Evolutionary conservation across 1,140 invertebrate genomes (phyloP).

Genomic region (Ceratitis capitata): DNA sequence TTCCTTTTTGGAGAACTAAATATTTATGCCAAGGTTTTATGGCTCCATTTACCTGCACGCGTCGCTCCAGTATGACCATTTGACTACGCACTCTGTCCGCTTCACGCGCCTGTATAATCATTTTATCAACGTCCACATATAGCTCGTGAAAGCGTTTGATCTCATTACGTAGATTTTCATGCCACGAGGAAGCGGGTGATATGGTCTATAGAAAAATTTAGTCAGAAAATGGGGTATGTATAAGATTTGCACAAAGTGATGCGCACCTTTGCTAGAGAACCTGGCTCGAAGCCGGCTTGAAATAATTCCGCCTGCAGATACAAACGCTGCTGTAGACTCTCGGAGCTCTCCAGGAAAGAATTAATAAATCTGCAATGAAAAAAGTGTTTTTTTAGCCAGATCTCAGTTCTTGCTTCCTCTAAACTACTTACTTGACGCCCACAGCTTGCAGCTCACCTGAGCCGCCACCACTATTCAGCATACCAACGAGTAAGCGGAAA

Average conservation of each 20-base stretch:
- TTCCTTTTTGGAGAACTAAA: neutral
- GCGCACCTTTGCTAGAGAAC: slow-evolving; percentile 75
- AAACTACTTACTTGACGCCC: slow-evolving; percentile 75
- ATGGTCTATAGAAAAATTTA: slow-evolving; percentile 65
- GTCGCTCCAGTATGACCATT: slow-evolving; percentile 74
- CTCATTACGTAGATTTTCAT: slow-evolving; percentile 72
- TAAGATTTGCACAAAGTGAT: neutral
- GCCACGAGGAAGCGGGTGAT: slow-evolving; percentile 66
- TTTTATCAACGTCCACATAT: slow-evolving; percentile 76
- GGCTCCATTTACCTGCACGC: slow-evolving; percentile 70
- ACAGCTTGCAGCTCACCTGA: slow-evolving; percentile 79
- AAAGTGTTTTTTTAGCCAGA: neutral
- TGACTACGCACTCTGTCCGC: slow-evolving; percentile 67
- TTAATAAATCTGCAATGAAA: slow-evolving; percentile 75
- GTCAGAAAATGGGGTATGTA: too few species aligned
- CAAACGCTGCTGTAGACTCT: slow-evolving; percentile 78
- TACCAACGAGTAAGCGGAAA: slow-evolving; percentile 89
- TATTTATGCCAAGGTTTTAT: neutral
- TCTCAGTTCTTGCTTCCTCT: neutral
- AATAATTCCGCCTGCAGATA: slow-evolving; percentile 91
- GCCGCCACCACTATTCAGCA: slow-evolving; percentile 78
- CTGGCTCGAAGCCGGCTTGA: slow-evolving; percentile 82
- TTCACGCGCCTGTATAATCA: slow-evolving; percentile 60
- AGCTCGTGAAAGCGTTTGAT: slow-evolving; percentile 76
- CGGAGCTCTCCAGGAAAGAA: slow-evolving; percentile 79